phyloP scores from a whole-genome alignment of 2,113 vertebrate genomes.

The Calonectris borealis region DNA sequence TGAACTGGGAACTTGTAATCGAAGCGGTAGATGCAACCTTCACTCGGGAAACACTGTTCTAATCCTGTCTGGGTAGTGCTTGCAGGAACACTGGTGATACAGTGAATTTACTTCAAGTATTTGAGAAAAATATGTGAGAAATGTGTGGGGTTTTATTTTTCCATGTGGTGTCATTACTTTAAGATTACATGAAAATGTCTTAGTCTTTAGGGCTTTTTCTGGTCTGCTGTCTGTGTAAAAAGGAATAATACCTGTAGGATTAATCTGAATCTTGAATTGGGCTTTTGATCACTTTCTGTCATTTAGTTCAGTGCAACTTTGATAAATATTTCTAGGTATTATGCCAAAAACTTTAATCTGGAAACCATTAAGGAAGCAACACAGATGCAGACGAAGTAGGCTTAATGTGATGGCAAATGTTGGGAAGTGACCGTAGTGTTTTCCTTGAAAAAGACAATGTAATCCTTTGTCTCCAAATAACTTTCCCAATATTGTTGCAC shows the following conservation, averaged over 20 bases:
- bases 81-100: neutral
- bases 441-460: neutral
- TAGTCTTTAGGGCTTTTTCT: neutral
- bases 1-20: neutral
- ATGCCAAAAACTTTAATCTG: neutral
- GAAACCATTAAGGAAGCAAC: neutral
- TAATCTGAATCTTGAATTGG: neutral
- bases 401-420: neutral
- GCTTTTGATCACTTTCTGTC: neutral
- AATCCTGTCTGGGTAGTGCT: neutral
- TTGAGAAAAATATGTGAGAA: neutral
- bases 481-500: neutral
- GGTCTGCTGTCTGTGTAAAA: neutral
- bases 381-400: neutral
- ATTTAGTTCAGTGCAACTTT: neutral
- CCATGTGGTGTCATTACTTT: neutral
- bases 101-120: neutral
- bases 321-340: neutral
- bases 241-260: neutral
- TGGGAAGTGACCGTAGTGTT: neutral
- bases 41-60: neutral
- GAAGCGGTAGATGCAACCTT: neutral
- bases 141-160: neutral
- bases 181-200: neutral
- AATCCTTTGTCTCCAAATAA: neutral